These are phyloP conservation scores for Petrocephalus schoutedeni DNA, from an alignment of 2,797 vertebrate species.

Conservation along the genomic window DNA sequence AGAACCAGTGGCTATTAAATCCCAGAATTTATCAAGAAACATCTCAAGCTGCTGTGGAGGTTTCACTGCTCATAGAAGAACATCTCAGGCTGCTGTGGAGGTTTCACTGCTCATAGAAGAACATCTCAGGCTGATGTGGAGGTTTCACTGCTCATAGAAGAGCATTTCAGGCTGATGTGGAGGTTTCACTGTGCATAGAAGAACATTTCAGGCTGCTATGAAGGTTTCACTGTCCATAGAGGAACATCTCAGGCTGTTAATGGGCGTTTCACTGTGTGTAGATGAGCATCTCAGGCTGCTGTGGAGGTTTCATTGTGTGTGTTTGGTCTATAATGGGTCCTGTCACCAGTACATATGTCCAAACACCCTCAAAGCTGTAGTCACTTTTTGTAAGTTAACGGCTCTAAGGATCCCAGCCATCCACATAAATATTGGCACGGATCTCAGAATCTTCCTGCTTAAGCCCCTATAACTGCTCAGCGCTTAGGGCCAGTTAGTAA, in stretches of 20 bases:
- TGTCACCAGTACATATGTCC: not conserved
- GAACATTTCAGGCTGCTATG: not conserved
- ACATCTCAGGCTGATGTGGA: not conserved
- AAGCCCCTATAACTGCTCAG: constrained; percentile 15
- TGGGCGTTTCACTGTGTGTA: not conserved
- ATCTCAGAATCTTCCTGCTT: constrained; percentile 24
- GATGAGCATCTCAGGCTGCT: not conserved
- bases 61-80: not conserved
- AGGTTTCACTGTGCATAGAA: not conserved
- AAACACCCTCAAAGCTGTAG: not conserved
- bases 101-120: not conserved
- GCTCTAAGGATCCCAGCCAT: not conserved
- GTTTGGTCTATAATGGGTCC: not conserved
- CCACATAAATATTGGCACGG: not conserved
- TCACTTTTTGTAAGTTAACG: not conserved
- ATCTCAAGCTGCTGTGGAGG: not conserved
- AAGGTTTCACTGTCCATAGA: not conserved
- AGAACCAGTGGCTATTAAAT: no score
- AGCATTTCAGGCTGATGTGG: not conserved
- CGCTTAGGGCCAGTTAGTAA: not conserved
- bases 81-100: not conserved
- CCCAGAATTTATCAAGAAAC: not conserved
- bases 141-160: not conserved
- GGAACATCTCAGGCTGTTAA: not conserved
- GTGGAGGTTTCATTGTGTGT: not conserved